Percentiles rank a stretch among this genome's conserved stretches.
Evolutionary conservation across 92 coral and sea anemone species (phyloP).

Genomic region (Porites divaricata): DNA sequence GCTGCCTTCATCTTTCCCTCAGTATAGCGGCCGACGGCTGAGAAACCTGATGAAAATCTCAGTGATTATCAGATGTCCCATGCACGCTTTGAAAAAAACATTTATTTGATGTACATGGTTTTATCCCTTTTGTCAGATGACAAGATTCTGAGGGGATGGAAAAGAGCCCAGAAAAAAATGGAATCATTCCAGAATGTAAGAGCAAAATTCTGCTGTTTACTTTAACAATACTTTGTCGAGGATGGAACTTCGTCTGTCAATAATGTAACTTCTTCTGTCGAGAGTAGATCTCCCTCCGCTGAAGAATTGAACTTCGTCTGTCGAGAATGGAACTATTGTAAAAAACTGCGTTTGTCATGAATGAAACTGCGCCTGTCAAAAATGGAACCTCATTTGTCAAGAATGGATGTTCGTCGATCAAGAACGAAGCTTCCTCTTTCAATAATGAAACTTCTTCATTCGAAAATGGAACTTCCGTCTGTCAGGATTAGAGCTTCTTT

Average conservation of each 20-base stretch:
- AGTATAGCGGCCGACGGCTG: no score
- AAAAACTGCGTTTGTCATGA: background rate
- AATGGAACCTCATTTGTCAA: background rate
- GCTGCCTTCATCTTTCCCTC: no score
- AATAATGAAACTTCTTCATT: background rate
- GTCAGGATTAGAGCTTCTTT: background rate
- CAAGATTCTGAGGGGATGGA: conserved; percentile 54
- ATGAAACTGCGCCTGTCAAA: no score
- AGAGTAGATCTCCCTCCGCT: background rate
- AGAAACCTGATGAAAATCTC: no score
- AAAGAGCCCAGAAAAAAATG: conserved; percentile 57
- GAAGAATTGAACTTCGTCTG: no score
- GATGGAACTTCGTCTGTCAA: background rate
- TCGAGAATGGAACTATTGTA: background rate
- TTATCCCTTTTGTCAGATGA: conserved; percentile 13
- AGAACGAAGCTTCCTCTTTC: background rate
- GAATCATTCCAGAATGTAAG: conserved; percentile 50
- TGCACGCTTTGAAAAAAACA: no score
- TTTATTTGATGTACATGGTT: no score
- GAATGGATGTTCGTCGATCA: background rate
- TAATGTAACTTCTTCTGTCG: background rate
- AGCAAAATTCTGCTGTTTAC: background rate
- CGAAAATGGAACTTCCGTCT: background rate
- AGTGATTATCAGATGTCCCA: background rate
- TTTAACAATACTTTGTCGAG: background rate